These are phyloP conservation scores for Aphelenchoides bicaudatus DNA, from an alignment of 2,888 invertebrate genomes.

Conservation along the genomic window DNA sequence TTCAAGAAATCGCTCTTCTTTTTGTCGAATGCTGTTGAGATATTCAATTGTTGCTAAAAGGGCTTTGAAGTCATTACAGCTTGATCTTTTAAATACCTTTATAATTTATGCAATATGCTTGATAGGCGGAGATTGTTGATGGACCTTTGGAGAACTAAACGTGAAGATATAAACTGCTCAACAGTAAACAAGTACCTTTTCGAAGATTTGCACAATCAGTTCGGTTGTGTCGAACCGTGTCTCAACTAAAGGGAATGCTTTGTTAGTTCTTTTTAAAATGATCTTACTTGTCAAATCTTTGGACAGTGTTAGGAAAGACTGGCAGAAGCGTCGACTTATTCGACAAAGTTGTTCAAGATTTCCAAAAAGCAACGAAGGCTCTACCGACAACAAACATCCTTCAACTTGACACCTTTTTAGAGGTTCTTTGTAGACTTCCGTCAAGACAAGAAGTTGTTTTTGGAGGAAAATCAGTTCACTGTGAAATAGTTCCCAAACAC, in stretches of 20 bases:
- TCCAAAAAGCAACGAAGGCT: conserved; percentile 68
- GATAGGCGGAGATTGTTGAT: conserved; percentile 65
- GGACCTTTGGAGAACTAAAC: conserved; percentile 64
- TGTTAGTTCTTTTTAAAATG: too few species aligned
- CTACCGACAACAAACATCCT: conserved; percentile 68
- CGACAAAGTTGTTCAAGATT: conserved; percentile 61
- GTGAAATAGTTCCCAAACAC: conserved; percentile 69
- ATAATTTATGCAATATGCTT: conserved; percentile 70
- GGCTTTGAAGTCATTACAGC: too few species aligned
- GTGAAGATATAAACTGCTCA: not conserved
- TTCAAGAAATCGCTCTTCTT: conserved; percentile 67
- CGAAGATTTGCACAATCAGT: conserved; percentile 67
- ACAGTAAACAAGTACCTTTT: conserved; percentile 48
- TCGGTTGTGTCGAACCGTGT: conserved; percentile 63
- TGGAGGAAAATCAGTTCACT: conserved; percentile 68
- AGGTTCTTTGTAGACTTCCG: conserved; percentile 70
- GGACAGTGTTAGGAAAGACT: conserved; percentile 49
- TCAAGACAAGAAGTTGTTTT: conserved; percentile 68
- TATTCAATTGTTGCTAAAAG: conserved; percentile 68
- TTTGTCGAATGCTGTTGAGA: conserved; percentile 67
- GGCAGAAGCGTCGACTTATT: conserved; percentile 49
- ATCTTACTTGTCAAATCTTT: conserved; percentile 37
- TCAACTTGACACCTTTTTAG: conserved; percentile 70
- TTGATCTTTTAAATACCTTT: too few species aligned
- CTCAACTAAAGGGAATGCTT: conserved; percentile 62